Evolutionary conservation across 2,888 invertebrate species (phyloP).

Genomic region (Entomobrya proxima): DNA sequence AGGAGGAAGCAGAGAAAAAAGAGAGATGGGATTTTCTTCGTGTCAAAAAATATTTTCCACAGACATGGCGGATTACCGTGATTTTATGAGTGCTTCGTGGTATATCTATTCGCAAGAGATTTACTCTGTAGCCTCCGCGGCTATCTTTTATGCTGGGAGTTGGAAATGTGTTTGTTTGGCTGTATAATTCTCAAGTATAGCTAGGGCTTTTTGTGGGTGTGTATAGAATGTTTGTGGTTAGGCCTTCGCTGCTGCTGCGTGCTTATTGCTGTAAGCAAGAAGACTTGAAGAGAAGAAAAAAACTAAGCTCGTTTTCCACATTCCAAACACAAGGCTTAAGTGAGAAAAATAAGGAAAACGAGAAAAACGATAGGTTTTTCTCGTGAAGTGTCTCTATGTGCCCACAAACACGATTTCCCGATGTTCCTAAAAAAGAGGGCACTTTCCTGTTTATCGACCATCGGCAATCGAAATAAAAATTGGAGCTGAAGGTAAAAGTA

Average conservation of each 20-base stretch:
- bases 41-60: slow-evolving; percentile 64
- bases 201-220: not conserved
- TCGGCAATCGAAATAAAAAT: too few relatives aligned
- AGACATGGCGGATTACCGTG: slow-evolving; percentile 65
- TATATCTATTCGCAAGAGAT: slow-evolving; percentile 63
- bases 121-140: slow-evolving; percentile 33
- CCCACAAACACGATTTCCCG: not conserved
- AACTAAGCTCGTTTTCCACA: slow-evolving; percentile 49
- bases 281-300: slow-evolving; percentile 42
- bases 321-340: slow-evolving; percentile 45
- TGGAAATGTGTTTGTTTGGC: not conserved
- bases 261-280: slow-evolving; percentile 58
- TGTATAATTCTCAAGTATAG: not conserved
- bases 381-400: not conserved
- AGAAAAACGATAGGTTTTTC: not conserved
- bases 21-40: slow-evolving; percentile 54
- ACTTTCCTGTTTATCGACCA: too few relatives aligned
- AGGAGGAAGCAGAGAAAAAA: not conserved
- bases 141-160: slow-evolving; percentile 39
- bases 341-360: not conserved
- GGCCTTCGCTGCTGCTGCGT: not conserved
- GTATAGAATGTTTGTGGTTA: slow-evolving; percentile 1
- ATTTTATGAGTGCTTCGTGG: slow-evolving; percentile 65
- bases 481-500: too few relatives aligned
- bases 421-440: not conserved